Evolutionary conservation across 2,113 vertebrate genomes (phyloP).

Genomic region (Thamnophis sirtalis): DNA sequence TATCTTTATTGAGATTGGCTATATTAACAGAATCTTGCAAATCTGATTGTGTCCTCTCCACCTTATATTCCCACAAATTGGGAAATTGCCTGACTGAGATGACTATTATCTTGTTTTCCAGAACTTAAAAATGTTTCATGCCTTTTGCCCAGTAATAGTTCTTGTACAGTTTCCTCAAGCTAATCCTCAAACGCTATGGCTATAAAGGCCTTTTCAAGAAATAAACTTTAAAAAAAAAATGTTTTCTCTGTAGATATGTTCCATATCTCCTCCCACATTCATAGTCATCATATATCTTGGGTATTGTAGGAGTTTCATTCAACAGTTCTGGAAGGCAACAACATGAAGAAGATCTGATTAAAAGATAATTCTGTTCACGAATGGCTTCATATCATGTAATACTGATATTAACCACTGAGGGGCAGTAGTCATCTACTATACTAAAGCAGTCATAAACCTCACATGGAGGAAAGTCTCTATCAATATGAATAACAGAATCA

Average conservation of each 20-base stretch:
- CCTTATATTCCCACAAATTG: not conserved
- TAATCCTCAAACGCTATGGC: not conserved
- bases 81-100: not conserved
- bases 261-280: not conserved
- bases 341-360: not conserved
- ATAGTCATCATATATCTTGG: not conserved
- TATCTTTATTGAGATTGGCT: not conserved
- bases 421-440: slow-evolving; percentile 46
- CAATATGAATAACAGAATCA: not conserved
- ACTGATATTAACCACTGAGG: slow-evolving; percentile 32
- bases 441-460: not conserved
- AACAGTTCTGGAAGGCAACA: not conserved
- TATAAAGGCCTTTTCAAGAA: not conserved
- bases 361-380: not conserved
- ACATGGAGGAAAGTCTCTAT: not conserved
- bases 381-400: slow-evolving; percentile 7
- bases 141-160: not conserved
- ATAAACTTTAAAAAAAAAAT: not conserved
- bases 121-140: not conserved
- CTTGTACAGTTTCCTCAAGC: not conserved
- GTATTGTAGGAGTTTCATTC: not conserved
- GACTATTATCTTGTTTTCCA: not conserved
- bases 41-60: not conserved
- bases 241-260: not conserved
- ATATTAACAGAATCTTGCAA: not conserved